Evolutionary conservation across 2,888 invertebrate genomes (phyloP).

Genomic region (Hirtodrosophila alboralis): DNA sequence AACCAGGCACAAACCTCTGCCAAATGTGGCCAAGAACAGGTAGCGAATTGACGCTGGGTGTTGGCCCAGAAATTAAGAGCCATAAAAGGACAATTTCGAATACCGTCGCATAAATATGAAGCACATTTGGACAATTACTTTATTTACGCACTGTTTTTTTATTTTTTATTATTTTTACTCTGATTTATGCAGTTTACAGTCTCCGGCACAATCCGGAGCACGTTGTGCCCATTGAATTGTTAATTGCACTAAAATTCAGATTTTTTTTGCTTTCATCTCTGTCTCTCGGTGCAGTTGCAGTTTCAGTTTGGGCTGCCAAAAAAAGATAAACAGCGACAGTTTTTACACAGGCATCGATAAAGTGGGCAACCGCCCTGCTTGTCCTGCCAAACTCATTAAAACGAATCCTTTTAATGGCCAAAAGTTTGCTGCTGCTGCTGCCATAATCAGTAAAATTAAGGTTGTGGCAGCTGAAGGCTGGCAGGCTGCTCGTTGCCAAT

Average conservation of each 20-base stretch:
- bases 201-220: neutral
- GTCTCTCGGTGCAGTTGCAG: slow-evolving; percentile 31
- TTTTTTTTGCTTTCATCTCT: slow-evolving; percentile 19
- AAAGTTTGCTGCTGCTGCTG: slow-evolving; percentile 65
- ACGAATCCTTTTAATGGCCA: slow-evolving; percentile 79
- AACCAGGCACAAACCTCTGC: slow-evolving; percentile 12
- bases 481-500: slow-evolving; percentile 65
- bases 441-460: slow-evolving; percentile 77
- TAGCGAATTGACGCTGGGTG: slow-evolving; percentile 47
- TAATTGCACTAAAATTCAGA: slow-evolving; percentile 78
- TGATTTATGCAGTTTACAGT: slow-evolving; percentile 72
- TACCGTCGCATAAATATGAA: slow-evolving; percentile 44
- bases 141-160: slow-evolving; percentile 73
- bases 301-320: slow-evolving; percentile 49
- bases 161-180: slow-evolving; percentile 40
- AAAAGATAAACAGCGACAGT: slow-evolving; percentile 73
- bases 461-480: slow-evolving; percentile 69
- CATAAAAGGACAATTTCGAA: slow-evolving; percentile 38
- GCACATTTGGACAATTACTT: slow-evolving; percentile 72
- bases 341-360: slow-evolving; percentile 53
- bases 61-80: slow-evolving; percentile 70
- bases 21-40: slow-evolving; percentile 12
- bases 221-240: slow-evolving; percentile 44
- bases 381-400: slow-evolving; percentile 75
- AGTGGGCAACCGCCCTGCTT: slow-evolving; percentile 28